Conservation (phyloP, 2,113 vertebrate species). For the Siphamia tubifer region DNA sequence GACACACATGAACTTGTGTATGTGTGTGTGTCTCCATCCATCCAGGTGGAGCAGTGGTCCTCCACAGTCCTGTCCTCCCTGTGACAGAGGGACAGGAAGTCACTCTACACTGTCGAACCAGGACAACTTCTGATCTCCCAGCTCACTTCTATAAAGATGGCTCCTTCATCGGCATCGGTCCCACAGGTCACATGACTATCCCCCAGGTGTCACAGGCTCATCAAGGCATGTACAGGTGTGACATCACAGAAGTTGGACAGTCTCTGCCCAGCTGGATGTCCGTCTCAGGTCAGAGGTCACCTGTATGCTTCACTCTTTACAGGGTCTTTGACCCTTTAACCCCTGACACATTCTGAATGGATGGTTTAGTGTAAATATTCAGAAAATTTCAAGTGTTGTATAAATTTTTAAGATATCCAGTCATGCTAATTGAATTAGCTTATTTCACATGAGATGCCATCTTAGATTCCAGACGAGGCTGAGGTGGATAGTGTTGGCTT, state of each 20-base stretch:
- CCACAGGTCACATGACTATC: not conserved
- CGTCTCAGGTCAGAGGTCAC: constrained; percentile 15
- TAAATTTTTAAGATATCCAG: too few relatives aligned
- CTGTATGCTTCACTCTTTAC: too few relatives aligned
- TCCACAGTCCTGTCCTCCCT: not conserved
- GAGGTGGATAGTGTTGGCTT: too few relatives aligned
- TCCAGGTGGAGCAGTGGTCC: not conserved
- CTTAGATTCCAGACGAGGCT: too few relatives aligned
- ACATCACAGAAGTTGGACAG: not conserved
- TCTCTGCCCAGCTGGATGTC: constrained; percentile 18
- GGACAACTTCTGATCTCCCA: fast-evolving
- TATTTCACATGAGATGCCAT: too few relatives aligned
- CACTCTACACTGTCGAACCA: not conserved
- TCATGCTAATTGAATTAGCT: too few relatives aligned
- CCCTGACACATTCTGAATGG: too few relatives aligned
- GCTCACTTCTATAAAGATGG: not conserved
- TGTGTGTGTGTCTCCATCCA: too few relatives aligned
- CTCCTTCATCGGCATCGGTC: not conserved
- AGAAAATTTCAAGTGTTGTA: too few relatives aligned
- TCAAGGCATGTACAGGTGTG: not conserved
- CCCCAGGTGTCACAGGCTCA: fast-evolving
- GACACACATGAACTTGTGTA: too few relatives aligned
- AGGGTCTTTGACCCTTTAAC: too few relatives aligned
- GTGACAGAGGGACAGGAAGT: not conserved
- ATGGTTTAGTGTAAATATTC: too few relatives aligned